These are phyloP conservation scores for Metallyticus violacea DNA, from an alignment of 2,888 invertebrate genomes.

Conservation along the genomic window DNA sequence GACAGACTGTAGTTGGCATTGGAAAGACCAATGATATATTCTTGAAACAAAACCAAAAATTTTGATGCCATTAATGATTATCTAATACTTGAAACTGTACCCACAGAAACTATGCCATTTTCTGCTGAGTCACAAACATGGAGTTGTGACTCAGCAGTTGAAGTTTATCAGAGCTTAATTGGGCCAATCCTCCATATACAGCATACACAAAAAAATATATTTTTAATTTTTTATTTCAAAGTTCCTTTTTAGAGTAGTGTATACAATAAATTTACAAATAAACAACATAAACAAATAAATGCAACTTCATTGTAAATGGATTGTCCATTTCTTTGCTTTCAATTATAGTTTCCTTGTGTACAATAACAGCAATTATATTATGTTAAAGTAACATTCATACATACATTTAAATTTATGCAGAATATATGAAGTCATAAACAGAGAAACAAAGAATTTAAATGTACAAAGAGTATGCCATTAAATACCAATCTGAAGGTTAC, in stretches of 20 bases:
- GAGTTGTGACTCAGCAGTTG: too few species aligned
- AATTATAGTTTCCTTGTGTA: neutral
- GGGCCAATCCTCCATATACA: too few species aligned
- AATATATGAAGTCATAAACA: neutral
- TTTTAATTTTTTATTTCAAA: neutral
- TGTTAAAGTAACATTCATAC: neutral
- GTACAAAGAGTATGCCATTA: neutral
- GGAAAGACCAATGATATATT: too few species aligned
- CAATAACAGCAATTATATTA: neutral
- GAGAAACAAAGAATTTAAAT: neutral
- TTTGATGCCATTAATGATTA: too few species aligned
- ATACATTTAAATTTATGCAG: neutral
- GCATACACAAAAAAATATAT: neutral
- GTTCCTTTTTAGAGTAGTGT: neutral
- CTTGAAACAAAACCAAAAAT: too few species aligned
- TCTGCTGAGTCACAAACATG: too few species aligned
- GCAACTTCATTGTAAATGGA: neutral
- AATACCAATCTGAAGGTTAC: neutral
- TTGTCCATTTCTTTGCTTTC: neutral
- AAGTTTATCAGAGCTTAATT: too few species aligned
- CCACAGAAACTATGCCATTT: too few species aligned
- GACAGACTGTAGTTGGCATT: too few species aligned
- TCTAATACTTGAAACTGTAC: too few species aligned
- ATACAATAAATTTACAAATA: neutral
- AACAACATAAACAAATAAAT: neutral